Base-by-base conservation (phyloP, 2,797 vertebrate genomes). In the Coregonus sp. region DNA sequence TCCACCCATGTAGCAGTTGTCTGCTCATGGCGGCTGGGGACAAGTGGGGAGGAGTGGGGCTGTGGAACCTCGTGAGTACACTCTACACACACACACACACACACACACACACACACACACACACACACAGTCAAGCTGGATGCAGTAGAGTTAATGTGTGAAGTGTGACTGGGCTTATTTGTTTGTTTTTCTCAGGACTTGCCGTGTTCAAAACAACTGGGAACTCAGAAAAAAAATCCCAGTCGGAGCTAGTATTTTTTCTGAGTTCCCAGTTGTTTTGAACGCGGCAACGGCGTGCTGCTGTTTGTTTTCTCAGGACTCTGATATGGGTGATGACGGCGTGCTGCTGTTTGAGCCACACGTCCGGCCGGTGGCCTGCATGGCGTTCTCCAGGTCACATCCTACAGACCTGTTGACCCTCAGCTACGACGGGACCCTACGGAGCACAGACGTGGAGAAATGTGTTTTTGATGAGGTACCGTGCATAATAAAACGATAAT, bases 11-110 rank as follows among this genome's bases (percentile, higher is more conserved):
- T 0, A 78, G 89, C 69, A 95, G 90, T 89, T 87, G 81, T 78
- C 85, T 94, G 79, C 82, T 98, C 0, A 88, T 98, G 87, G 97
- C 96, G 18, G 94, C 95, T 2, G 97, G 97, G 31, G 94, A 96
- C 89, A 94, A 81, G 70, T 33, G 0, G 0, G 97, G 97, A 0
- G 90, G 92, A 25, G 29, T 99, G 4, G 97, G 96, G 66, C 92
- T 99, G 56, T 98, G 96, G 96, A 95, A 96, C 6, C 71, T 95
- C 91, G 97, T 98, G 84, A 86, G 94, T 84, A 70, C 14, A 3
- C 7, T 67, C 7, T 31, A 15, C 16, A 33, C 12, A 12, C 5
- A 50, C 5, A 50, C 47, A 50, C 47, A 6, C 12, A 50, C 47
- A 52, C 51, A 52, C 47, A n/a, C n/a, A n/a, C n/a, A n/a, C n/a